Base-by-base conservation (phyloP, 2,797 vertebrate species). In the Myripristis jacobus region DNA sequence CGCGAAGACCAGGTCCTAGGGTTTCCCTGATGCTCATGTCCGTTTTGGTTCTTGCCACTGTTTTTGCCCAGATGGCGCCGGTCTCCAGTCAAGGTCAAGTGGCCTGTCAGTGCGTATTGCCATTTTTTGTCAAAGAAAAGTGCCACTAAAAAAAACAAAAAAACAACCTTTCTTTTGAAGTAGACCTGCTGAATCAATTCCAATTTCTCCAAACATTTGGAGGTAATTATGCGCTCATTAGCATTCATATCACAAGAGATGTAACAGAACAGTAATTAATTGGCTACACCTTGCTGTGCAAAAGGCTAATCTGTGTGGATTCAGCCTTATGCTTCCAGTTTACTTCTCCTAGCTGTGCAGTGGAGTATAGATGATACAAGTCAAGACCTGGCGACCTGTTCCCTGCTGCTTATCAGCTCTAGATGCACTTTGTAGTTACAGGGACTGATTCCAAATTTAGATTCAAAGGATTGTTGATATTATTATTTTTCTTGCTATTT, bases 201-300 rank as follows among this genome's bases (percentile, higher is more conserved):
- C 34, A 66, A 76, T 75, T 87, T 82, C 63, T 79, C 80, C 51
- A 86, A 83, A 85, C 69, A 76, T 77, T 85, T 73, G 48, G 70
- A 81, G 68, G 38, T 80, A 75, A 87, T 92, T 88, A 83, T 52
- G 24, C 16, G 1, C 70, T 88, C 79, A 87, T 90, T 86, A 86
- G 73, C 74, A 85, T 80, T 85, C 56, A 1, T 43, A 71, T 83
- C 71, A 76, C 79, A 79, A 54, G 68, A 78, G 79, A 70, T 81
- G 68, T 64, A 81, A 77, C 76, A 24, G 70, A 74, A 65, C 74
- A 57, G 62, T 66, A 82, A 83, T 77, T 86, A 82, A 87, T 88
- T 81, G 62, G 56, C 83, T 70, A 21, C 34, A 58, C 79, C 77
- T 80, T 43, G 46, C 48, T 79, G 79, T 77, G 80, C 75, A 73